Base-by-base conservation (phyloP, 2,888 invertebrate genomes). In the Teinopalpus imperialis region DNA sequence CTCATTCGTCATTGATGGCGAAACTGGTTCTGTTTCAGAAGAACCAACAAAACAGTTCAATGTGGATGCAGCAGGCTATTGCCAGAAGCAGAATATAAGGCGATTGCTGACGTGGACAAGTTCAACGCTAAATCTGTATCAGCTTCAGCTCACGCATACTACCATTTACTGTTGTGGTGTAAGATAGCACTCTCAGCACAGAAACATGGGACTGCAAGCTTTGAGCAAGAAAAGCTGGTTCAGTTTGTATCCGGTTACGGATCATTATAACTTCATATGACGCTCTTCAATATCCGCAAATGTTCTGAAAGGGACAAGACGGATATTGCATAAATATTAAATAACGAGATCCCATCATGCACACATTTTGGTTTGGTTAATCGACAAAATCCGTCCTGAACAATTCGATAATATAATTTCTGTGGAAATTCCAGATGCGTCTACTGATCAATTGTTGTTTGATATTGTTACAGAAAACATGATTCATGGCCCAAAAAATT, bases 401-500 rank as follows among this genome's bases (percentile, higher is more conserved):
- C 39, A 48, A 32, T 36, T 43, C 29, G 30, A 37, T 29, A 30
- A 23, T 36, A 29, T 43, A 20, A 43, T 46, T 44, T 42, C 42
- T 45, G 45, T 39, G 23, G 45, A 40, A 27, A 40, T 43, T 48
- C 66, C 74, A 7, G 54, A 74, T 52, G 52, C 48, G 32, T 41
- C 57, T 10, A 13, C 23, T 40, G 57, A 69, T 51, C 62, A 62
- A 20, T 35, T 45, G n/a, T 50, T 78, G 8, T 48, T 51, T 49
- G 50, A 61, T 13, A 52, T 66, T 45, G 65, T 79, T 31, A 57
- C 40, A 0, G 62, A 49, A 50, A 58, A 63, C 39, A 79, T 77
- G 66, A 59, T 66, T 39, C 74, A 79, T 60, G 73, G 73, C 6
- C 74, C 74, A 49, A 49, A 32, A 12, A 14, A 23, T 52, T 41